Percentiles rank a stretch among this genome's conserved stretches.
Evolutionary conservation across 23 tunicate species (phyloP).

Genomic region (Phallusia fumigata): DNA sequence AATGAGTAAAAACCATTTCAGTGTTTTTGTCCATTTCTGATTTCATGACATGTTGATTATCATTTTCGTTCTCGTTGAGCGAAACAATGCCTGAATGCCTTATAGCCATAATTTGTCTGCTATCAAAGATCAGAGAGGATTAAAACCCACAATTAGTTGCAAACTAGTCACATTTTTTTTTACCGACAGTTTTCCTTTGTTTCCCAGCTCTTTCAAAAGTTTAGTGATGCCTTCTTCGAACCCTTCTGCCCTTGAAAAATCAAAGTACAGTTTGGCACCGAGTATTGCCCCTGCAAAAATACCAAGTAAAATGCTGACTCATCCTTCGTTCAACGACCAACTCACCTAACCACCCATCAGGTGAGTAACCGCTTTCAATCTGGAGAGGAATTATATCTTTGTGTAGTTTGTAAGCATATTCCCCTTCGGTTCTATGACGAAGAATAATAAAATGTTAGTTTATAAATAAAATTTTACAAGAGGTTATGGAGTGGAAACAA

Average conservation of each 20-base stretch:
- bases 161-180: background rate
- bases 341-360: slow-evolving; percentile 86
- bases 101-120: no score
- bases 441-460: no score
- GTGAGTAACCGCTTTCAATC: slow-evolving; percentile 42
- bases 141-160: no score
- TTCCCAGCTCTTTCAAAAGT: slow-evolving; percentile 49
- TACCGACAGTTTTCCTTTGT: slow-evolving; percentile 23
- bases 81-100: no score
- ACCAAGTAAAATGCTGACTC: background rate
- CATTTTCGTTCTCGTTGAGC: no score
- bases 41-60: no score
- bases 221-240: slow-evolving; percentile 19
- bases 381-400: slow-evolving; percentile 43
- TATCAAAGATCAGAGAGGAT: no score
- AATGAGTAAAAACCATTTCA: no score
- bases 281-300: slow-evolving; percentile 49
- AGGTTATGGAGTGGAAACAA: background rate
- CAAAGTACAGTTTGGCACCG: slow-evolving; percentile 59
- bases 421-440: slow-evolving; percentile 58
- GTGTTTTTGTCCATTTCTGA: no score
- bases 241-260: slow-evolving; percentile 11
- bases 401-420: slow-evolving; percentile 51
- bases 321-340: background rate
- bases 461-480: no score